A percentile compares a stretch with the other conserved stretches of the same genome.
Evolutionary conservation across 2,113 vertebrate species (phyloP).

Genomic region (Gnathonemus longibarbis): DNA sequence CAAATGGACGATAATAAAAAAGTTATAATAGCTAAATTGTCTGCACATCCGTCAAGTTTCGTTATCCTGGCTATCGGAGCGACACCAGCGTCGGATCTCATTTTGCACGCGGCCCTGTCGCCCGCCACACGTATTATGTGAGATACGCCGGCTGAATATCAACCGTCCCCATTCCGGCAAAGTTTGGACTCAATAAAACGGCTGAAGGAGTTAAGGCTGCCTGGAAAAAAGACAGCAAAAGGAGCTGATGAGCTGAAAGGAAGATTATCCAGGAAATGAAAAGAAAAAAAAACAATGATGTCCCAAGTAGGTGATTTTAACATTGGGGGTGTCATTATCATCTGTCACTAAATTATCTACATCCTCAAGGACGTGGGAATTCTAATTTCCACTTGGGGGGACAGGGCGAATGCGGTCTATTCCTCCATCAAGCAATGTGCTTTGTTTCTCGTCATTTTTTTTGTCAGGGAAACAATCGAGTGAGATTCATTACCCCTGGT

Average conservation of each 20-base stretch:
- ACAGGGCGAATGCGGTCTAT: neutral
- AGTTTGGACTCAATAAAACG: slow-evolving; percentile 76
- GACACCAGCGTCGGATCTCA: slow-evolving; percentile 67
- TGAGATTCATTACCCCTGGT: slow-evolving; percentile 17
- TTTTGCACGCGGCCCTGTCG: slow-evolving; percentile 59
- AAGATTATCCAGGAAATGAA: slow-evolving; percentile 73
- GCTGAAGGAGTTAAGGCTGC: slow-evolving; percentile 31
- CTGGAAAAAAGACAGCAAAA: slow-evolving; percentile 28
- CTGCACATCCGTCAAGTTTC: slow-evolving; percentile 61
- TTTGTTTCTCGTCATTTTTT: slow-evolving; percentile 5
- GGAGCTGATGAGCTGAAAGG: slow-evolving; percentile 48
- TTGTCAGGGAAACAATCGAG: neutral
- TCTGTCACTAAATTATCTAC: slow-evolving; percentile 55
- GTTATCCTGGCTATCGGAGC: slow-evolving; percentile 81
- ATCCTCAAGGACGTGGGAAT: slow-evolving; percentile 37
- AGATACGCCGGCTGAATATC: slow-evolving; percentile 78
- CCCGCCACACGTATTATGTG: slow-evolving; percentile 67
- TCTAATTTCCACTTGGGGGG: neutral
- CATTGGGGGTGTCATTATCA: slow-evolving; percentile 62
- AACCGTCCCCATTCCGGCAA: slow-evolving; percentile 73
- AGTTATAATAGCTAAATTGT: slow-evolving; percentile 55
- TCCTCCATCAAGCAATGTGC: neutral
- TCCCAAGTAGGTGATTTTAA: slow-evolving; percentile 47
- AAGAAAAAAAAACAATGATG: slow-evolving; percentile 67
- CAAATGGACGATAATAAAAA: slow-evolving; percentile 57